phyloP scores from a whole-genome alignment of 2,888 invertebrate species.

The Gymnosoma rotundatum region DNA sequence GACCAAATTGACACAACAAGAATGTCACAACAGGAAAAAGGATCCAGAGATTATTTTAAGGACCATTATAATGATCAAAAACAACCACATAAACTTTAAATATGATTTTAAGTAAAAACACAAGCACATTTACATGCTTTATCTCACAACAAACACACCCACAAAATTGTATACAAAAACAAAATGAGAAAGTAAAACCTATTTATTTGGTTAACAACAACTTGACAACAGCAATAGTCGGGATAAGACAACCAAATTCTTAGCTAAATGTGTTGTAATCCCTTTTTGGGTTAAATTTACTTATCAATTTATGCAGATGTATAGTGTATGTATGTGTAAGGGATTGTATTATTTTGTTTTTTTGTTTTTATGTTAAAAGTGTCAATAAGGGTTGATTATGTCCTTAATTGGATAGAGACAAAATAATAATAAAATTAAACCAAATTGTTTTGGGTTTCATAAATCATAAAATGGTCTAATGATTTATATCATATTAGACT shows the following conservation, averaged over 20 bases:
- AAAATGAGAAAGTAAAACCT: not conserved
- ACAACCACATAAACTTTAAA: conserved; percentile 28
- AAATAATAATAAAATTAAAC: conserved; percentile 43
- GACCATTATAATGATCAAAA: conserved; percentile 15
- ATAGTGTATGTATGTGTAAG: not conserved
- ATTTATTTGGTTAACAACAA: conserved; percentile 25
- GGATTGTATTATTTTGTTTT: too few species aligned
- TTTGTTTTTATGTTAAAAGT: conserved; percentile 13
- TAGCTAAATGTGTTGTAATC: conserved; percentile 8
- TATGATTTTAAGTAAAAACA: conserved; percentile 6
- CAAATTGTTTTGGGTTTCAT: conserved; percentile 30
- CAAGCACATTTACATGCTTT: conserved; percentile 17
- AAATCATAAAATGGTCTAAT: not conserved
- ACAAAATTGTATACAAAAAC: not conserved
- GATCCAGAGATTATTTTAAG: conserved; percentile 32
- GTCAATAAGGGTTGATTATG: conserved; percentile 52
- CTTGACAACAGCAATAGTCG: conserved; percentile 6
- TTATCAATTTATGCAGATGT: conserved; percentile 3
- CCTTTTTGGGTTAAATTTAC: conserved; percentile 13
- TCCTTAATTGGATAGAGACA: conserved; percentile 43
- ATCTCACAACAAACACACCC: conserved; percentile 7
- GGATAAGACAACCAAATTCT: conserved; percentile 1
- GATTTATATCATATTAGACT: not conserved
- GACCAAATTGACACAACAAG: conserved; percentile 24
- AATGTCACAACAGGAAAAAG: conserved; percentile 1